Percentiles rank a stretch among this genome's conserved stretches.
These are phyloP conservation scores for Nomada hirtipes DNA, from an alignment of 2,888 invertebrate species.

Conservation along the genomic window DNA sequence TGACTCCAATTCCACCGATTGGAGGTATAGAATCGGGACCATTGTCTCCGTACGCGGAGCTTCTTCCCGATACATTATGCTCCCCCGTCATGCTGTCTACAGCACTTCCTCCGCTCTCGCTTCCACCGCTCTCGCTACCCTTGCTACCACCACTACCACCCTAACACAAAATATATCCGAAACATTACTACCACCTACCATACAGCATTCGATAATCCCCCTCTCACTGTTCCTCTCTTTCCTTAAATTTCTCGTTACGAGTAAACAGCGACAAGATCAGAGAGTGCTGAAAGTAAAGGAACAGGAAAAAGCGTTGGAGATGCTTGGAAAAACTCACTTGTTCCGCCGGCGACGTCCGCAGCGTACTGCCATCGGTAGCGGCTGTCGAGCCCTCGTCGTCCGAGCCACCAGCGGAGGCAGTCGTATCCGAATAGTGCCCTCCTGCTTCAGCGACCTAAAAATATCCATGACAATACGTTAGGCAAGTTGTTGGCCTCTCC, in stretches of 20 bases:
- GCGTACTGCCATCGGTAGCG: constrained; percentile 96
- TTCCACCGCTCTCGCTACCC: constrained; percentile 86
- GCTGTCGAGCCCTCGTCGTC: constrained; percentile 98
- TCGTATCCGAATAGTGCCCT: constrained; percentile 91
- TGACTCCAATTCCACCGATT: constrained; percentile 79
- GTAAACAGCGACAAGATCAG: constrained; percentile 32
- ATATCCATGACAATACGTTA: neutral
- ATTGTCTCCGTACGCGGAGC: constrained; percentile 95
- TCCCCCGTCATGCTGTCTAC: constrained; percentile 96
- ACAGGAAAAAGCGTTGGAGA: neutral
- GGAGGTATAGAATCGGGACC: constrained; percentile 85
- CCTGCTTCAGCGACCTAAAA: constrained; percentile 75
- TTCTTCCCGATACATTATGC: constrained; percentile 94
- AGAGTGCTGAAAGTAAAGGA: constrained; percentile 28
- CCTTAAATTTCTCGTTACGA: neutral
- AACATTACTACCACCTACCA: constrained; percentile 60
- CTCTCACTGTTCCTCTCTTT: constrained; percentile 21
- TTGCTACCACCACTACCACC: constrained; percentile 86
- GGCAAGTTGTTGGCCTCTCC: neutral
- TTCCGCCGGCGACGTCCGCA: constrained; percentile 93
- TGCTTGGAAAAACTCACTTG: constrained; percentile 84
- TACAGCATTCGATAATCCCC: constrained; percentile 5
- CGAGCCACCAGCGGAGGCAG: constrained; percentile 94
- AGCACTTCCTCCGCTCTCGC: constrained; percentile 96
- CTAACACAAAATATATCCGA: constrained; percentile 71